phyloP scores from a whole-genome alignment of 2,113 vertebrate genomes.

The Hemichromis elongatus region DNA sequence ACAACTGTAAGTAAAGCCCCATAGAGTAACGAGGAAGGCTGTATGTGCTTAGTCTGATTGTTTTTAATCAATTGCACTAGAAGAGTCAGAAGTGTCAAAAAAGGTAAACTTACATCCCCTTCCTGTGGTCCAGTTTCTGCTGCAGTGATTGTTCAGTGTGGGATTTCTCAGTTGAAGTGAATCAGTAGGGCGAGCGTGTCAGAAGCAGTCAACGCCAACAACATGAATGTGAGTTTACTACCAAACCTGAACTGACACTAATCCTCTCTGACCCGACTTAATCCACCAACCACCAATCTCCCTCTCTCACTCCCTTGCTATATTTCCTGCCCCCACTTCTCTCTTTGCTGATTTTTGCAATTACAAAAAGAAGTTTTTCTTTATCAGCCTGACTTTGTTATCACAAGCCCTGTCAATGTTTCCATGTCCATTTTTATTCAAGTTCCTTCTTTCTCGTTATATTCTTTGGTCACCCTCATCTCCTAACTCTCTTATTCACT shows the following conservation, averaged over 20 bases:
- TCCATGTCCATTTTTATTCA: not conserved
- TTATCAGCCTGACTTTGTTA: not conserved
- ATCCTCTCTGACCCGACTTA: constrained; percentile 61
- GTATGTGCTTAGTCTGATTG: not conserved
- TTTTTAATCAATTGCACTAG: not conserved
- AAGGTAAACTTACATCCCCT: not conserved
- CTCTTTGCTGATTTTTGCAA: not conserved
- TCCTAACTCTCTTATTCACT: not conserved
- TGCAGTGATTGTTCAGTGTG: not conserved
- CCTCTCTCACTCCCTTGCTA: not conserved
- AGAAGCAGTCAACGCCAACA: constrained; percentile 8
- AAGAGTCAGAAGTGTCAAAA: not conserved
- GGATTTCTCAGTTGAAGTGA: not conserved
- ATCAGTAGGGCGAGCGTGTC: not conserved
- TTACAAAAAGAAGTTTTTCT: not conserved
- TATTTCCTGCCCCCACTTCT: not conserved
- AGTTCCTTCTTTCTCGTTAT: not conserved
- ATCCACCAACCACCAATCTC: constrained; percentile 41
- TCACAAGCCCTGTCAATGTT: not conserved
- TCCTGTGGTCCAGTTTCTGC: not conserved
- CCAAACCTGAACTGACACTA: constrained; percentile 52
- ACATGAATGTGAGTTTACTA: constrained; percentile 52
- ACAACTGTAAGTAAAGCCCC: not conserved
- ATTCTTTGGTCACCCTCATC: not conserved
- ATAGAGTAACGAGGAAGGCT: not conserved